Conservation (phyloP, 2,113 vertebrate species). For the Salvelinus namaycush region DNA sequence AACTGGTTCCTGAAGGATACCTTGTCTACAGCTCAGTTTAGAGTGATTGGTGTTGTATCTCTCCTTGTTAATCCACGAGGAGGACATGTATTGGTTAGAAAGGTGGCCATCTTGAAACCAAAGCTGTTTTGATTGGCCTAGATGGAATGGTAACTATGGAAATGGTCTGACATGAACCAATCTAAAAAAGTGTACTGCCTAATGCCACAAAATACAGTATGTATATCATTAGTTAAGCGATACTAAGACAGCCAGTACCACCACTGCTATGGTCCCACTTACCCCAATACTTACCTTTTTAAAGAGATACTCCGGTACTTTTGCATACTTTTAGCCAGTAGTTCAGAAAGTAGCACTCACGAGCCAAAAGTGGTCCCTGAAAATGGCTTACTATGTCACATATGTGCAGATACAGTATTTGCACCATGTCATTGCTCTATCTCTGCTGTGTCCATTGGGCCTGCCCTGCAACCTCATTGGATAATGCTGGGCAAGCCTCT, state of each 20-base stretch:
- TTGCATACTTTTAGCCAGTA: no score
- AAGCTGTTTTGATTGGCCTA: background rate
- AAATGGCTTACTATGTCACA: no score
- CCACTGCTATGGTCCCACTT: conserved; percentile 8
- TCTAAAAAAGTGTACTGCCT: conserved; percentile 20
- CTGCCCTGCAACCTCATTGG: no score
- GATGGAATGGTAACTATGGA: background rate
- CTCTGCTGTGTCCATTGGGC: no score
- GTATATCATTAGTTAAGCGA: conserved; percentile 10
- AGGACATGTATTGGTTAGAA: background rate
- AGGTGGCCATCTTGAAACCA: conserved; percentile 2
- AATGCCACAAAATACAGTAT: background rate
- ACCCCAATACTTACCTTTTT: conserved; percentile 14
- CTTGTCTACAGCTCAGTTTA: background rate
- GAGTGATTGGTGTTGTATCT: background rate
- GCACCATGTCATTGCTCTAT: no score
- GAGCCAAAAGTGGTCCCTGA: no score
- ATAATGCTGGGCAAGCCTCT: no score
- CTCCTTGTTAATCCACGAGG: conserved; percentile 6
- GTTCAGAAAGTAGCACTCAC: no score
- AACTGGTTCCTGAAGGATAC: background rate
- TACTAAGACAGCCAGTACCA: conserved; percentile 10
- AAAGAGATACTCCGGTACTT: background rate
- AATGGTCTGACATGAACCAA: background rate
- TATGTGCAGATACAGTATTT: no score